Evolutionary conservation across 2,888 invertebrate species (phyloP), one percentile per base, ranked within the genome.

Genomic region (Vanessa cardui): DNA sequence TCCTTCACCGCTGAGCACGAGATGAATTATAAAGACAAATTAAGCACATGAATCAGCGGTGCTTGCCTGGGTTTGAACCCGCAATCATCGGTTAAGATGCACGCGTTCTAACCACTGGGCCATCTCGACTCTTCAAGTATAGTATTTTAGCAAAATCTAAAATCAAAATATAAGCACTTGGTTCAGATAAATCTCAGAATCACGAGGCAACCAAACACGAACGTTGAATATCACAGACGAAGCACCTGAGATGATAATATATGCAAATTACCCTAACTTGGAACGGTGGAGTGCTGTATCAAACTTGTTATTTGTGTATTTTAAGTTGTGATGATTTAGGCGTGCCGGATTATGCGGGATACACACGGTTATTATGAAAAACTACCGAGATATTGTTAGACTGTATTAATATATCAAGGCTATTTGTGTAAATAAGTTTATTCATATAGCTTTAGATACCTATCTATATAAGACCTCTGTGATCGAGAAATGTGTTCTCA

Each of bases 231-330:
- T 68, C 66, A 68, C 66, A 70, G 69, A 49, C 50, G 50, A 50
- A 79, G 80, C 89, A 90, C 90, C 91, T 92, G 91, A 86, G 86
- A 91, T 90, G 89, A 89, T 93, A 91, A 93, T 92, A 85, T 89
- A 93, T 92, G 92, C 87, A 92, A 93, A 93, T 93, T 88, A 86
- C 80, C 79, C 77, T 81, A 90, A 92, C 85, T 90, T 85, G 80
- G 79, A 73, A 82, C 83, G 50, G 50, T 15, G 81, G 81, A 78
- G 83, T 79, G 86, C 88, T 89, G 88, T 90, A 90, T 90, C 90
- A 89, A 91, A 92, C 87, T 91, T 90, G 89, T 90, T 92, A 92
- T 91, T 91, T 92, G 92, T 91, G 82, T 89, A 86, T 89, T 89
- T 88, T 88, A 89, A 88, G 85, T 89, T 89, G 76, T 73, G 78